These are phyloP conservation scores for Macrostomum cliftonense DNA, from an alignment of 2,888 invertebrate genomes.

Conservation along the genomic window DNA sequence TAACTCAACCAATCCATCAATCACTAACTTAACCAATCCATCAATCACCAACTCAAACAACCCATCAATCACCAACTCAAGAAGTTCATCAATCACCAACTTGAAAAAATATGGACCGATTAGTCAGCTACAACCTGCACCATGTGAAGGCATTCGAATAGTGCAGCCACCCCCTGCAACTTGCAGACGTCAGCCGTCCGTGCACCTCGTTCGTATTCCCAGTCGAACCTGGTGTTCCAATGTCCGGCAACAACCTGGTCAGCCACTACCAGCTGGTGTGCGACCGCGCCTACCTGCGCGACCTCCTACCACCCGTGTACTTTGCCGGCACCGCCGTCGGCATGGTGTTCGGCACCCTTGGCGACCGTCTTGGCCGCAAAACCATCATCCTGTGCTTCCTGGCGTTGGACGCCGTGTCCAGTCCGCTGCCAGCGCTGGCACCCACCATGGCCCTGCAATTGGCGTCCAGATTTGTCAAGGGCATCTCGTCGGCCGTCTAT, in stretches of 20 bases:
- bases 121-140: too few species aligned
- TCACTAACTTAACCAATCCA: too few species aligned
- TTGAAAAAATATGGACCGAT: too few species aligned
- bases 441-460: constrained; percentile 1
- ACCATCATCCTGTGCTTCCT: constrained; percentile 4
- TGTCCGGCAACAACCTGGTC: constrained; percentile 1
- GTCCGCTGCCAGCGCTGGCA: not conserved
- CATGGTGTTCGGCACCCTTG: not conserved
- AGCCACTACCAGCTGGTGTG: constrained; percentile 7
- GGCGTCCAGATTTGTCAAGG: constrained; percentile 3
- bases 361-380: constrained; percentile 4
- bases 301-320: not conserved
- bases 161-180: too few species aligned
- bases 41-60: too few species aligned
- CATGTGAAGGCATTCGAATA: too few species aligned
- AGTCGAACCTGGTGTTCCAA: too few species aligned
- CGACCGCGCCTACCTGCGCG: not conserved
- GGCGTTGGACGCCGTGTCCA: not conserved
- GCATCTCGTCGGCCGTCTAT: not conserved
- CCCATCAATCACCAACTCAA: too few species aligned
- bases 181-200: too few species aligned
- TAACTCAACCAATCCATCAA: too few species aligned
- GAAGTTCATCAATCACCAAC: too few species aligned
- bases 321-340: constrained; percentile 5
- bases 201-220: too few species aligned